Conservation (phyloP, 2,113 vertebrate species). For the Oxygymnocypris stewartii region DNA sequence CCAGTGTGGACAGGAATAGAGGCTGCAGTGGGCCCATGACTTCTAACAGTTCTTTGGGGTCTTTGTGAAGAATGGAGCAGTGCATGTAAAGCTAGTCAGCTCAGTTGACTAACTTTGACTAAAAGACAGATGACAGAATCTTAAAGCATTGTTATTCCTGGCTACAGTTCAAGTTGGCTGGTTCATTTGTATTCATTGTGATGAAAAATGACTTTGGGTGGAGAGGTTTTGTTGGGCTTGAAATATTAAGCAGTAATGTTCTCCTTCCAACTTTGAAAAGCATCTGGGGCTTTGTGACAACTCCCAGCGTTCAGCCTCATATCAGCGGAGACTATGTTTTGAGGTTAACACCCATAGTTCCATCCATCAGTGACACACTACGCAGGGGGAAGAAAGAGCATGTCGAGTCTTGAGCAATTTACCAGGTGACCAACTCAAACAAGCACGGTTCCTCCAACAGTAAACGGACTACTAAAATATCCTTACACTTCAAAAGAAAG, state of each 20-base stretch:
- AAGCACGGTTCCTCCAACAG: neutral
- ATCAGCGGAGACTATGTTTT: conserved; percentile 35
- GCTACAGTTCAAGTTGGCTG: conserved; percentile 29
- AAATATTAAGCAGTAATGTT: conserved; percentile 50
- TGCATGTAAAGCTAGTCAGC: conserved; percentile 34
- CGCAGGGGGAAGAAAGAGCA: neutral
- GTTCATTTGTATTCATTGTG: conserved; percentile 39
- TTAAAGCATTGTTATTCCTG: conserved; percentile 36
- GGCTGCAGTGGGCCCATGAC: neutral
- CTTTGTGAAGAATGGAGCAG: neutral
- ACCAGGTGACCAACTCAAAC: conserved; percentile 7
- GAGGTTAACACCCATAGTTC: conserved; percentile 44
- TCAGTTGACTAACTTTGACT: conserved; percentile 15
- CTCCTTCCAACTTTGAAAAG: conserved; percentile 48
- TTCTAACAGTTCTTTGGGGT: neutral
- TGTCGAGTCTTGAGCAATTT: neutral
- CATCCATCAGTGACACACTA: conserved; percentile 10
- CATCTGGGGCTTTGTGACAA: conserved; percentile 47
- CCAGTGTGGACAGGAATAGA: neutral
- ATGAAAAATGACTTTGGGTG: conserved; percentile 55
- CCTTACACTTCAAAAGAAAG: conserved; percentile 5
- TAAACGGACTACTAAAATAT: neutral
- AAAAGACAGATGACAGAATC: conserved; percentile 26
- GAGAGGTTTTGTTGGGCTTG: conserved; percentile 61
- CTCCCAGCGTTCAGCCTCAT: conserved; percentile 38